phyloP scores from a whole-genome alignment of 2,888 invertebrate genomes.

The Drosophila pegasa region DNA sequence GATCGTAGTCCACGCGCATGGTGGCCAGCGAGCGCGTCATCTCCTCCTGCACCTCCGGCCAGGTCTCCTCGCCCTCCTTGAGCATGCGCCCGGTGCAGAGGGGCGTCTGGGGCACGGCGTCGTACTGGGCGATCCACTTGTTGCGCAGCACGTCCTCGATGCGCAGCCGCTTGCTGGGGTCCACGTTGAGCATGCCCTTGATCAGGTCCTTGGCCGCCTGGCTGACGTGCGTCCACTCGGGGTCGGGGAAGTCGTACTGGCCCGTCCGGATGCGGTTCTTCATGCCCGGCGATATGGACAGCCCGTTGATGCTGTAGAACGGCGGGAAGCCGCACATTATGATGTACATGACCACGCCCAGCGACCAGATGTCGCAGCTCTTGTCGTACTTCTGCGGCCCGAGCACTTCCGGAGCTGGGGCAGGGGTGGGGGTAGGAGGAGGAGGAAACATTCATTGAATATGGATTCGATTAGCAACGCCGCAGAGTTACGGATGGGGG shows the following conservation, averaged over 20 bases:
- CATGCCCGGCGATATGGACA: slow-evolving; percentile 99
- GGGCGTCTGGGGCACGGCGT: slow-evolving; percentile 97
- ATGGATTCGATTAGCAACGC: neutral
- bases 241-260: slow-evolving; percentile 98
- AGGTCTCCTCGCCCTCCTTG: slow-evolving; percentile 95
- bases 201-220: slow-evolving; percentile 98
- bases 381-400: slow-evolving; percentile 99
- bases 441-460: neutral
- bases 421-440: too few relatives aligned
- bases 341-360: slow-evolving; percentile 99
- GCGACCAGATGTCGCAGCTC: slow-evolving; percentile 99
- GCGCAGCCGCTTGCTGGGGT: slow-evolving; percentile 94
- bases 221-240: slow-evolving; percentile 98
- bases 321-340: slow-evolving; percentile 99
- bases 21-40: slow-evolving; percentile 99
- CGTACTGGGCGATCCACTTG: slow-evolving; percentile 93
- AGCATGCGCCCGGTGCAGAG: slow-evolving; percentile 95
- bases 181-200: slow-evolving; percentile 96
- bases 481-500: neutral
- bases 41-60: slow-evolving; percentile 99
- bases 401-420: slow-evolving; percentile 89
- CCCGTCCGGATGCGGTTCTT: slow-evolving; percentile 95
- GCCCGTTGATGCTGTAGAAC: slow-evolving; percentile 98
- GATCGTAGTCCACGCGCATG: slow-evolving; percentile 99
- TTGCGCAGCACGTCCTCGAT: slow-evolving; percentile 96